Base-by-base conservation (phyloP, 2,888 invertebrate genomes). In the Leucophora obtusa region DNA sequence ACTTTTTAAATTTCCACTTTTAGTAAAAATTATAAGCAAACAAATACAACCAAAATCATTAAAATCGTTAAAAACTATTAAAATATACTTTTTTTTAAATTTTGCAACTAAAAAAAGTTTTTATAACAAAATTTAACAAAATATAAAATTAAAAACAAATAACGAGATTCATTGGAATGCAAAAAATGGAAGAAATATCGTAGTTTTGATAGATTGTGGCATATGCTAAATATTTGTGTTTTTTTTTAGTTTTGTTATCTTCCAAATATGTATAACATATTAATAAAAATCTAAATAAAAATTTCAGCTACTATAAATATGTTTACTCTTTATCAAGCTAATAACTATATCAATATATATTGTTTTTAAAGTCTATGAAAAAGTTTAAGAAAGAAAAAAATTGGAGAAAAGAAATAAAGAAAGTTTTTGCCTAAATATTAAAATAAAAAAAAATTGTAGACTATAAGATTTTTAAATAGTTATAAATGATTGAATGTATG, bases 331-430 rank as follows among this genome's bases (percentile, higher is more conserved):
- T 21, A 51, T 56, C 33, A 66, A 66, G 24, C 59, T 72, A 71
- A 66, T 78, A 56, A 62, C 71, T 78, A 78, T 78, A 78, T 78
- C 77, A 78, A 71, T 78, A 78, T 78, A 60, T 68, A 66, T 68
- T 72, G 28, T 28, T 28, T 28, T 60, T 60, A 50, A 72, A 66
- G 54, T 62, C 77, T 78, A 70, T 76, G 17, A 51, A 60, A 77
- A 77, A 66, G 7, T 54, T 60, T 66, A 77, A 17, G 10, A 35
- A 68, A 56, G 21, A 21, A 62, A 15, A 15, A 56, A 38, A 38
- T 14, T 38, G n/a, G 21, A 43, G 51, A 28, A 28, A 28, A 28
- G 28, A 28, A 6, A 28, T 38, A 11, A 38, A 38, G 38, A 14
- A 38, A 38, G 11, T 38, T 14, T 11, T 10, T 38, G 28, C 28